Percentiles rank a stretch among this genome's conserved stretches.
phyloP scores from a whole-genome alignment of 2,797 vertebrate species.

The Delichon dasypus region DNA sequence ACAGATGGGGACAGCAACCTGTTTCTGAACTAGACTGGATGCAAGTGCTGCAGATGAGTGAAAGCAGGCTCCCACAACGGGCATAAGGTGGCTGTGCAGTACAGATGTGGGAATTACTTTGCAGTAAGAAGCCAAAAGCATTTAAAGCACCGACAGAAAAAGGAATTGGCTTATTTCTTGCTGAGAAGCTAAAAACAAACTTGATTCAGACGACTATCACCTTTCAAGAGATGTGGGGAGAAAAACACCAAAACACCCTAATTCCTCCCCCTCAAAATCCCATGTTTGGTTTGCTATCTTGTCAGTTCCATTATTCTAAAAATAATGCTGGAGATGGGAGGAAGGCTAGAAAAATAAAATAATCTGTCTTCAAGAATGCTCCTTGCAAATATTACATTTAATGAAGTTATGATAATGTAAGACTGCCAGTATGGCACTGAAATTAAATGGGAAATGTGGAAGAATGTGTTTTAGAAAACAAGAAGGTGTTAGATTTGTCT shows the following conservation, averaged over 20 bases:
- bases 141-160: not conserved
- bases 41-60: not conserved
- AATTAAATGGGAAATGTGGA: not conserved
- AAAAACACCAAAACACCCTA: accelerated
- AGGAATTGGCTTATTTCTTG: not conserved
- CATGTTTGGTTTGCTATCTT: not conserved
- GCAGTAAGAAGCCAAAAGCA: not conserved
- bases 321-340: not conserved
- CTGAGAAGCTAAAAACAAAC: not conserved
- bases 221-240: not conserved
- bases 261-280: not conserved
- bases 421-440: not conserved
- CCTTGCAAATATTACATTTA: not conserved
- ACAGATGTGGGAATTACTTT: not conserved
- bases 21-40: not conserved
- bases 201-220: not conserved
- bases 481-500: not conserved
- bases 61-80: not conserved
- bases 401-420: not conserved
- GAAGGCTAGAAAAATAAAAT: not conserved
- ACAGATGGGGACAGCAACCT: not conserved
- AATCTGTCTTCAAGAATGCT: not conserved
- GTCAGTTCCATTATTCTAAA: not conserved
- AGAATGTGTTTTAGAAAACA: not conserved
- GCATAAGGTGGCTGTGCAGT: not conserved